Conservation (phyloP, 2,797 vertebrate species). For the Petrocephalus sullivani region DNA sequence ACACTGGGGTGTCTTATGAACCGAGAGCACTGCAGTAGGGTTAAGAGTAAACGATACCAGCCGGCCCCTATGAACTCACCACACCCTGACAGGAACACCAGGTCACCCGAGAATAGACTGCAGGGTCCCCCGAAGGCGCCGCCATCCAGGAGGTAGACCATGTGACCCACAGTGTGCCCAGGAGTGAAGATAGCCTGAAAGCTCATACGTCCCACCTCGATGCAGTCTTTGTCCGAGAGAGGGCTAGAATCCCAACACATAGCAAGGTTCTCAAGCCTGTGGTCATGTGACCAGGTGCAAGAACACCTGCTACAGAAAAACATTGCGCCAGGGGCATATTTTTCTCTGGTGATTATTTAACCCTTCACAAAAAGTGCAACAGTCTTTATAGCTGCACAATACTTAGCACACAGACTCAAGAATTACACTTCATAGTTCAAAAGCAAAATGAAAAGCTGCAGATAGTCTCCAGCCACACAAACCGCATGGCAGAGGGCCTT, state of each 20-base stretch:
- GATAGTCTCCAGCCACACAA: neutral
- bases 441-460: neutral
- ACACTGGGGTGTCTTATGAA: neutral
- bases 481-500: neutral
- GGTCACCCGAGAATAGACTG: conserved; percentile 92
- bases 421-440: neutral
- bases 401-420: neutral
- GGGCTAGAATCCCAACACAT: conserved; percentile 56
- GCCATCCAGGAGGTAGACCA: conserved; percentile 87
- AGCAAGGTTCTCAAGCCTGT: neutral
- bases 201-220: conserved; percentile 74
- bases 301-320: neutral
- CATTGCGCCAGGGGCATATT: neutral
- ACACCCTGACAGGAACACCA: conserved; percentile 93
- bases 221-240: conserved; percentile 75
- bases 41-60: neutral
- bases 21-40: neutral
- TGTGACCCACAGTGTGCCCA: conserved; percentile 92
- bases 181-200: conserved; percentile 86
- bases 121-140: conserved; percentile 65
- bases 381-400: neutral
- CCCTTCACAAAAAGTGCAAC: neutral
- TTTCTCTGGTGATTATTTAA: neutral
- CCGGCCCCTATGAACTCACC: conserved; percentile 61
- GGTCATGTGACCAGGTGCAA: neutral